Conservation (phyloP, 2,888 invertebrate genomes). For the Drosophila tanythrix region DNA sequence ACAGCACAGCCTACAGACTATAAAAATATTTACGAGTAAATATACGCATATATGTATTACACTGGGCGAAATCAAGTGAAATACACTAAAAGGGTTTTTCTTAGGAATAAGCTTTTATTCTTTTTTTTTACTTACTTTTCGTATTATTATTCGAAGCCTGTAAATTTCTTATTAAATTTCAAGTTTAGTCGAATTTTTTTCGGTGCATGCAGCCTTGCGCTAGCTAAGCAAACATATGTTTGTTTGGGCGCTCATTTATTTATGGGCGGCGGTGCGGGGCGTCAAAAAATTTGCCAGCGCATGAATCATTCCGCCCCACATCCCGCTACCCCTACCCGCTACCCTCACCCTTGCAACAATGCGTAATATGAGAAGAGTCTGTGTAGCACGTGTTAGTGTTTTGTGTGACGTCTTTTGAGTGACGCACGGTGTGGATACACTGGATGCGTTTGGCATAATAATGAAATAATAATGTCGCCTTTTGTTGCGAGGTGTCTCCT, state of each 20-base stretch:
- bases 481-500: constrained; percentile 75
- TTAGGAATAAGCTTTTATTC: not conserved
- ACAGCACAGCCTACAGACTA: constrained; percentile 52
- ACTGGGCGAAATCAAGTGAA: not conserved
- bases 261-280: constrained; percentile 45
- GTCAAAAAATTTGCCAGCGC: constrained; percentile 72
- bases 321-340: not conserved
- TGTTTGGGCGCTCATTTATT: constrained; percentile 54
- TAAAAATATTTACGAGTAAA: constrained; percentile 82
- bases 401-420: constrained; percentile 22
- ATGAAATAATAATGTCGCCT: constrained; percentile 80
- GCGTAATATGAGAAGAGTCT: constrained; percentile 71
- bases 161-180: not conserved
- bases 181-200: not conserved
- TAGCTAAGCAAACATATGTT: constrained; percentile 69
- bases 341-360: not conserved
- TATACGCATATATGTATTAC: constrained; percentile 52
- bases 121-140: not conserved
- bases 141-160: not conserved
- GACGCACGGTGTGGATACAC: constrained; percentile 42
- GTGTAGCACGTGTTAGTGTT: constrained; percentile 25
- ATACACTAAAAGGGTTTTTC: not conserved
- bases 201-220: not conserved
- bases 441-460: constrained; percentile 79
- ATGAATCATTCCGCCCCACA: constrained; percentile 70